Evolutionary conservation across 2,113 vertebrate genomes (phyloP).

Genomic region (Cacatua alba): DNA sequence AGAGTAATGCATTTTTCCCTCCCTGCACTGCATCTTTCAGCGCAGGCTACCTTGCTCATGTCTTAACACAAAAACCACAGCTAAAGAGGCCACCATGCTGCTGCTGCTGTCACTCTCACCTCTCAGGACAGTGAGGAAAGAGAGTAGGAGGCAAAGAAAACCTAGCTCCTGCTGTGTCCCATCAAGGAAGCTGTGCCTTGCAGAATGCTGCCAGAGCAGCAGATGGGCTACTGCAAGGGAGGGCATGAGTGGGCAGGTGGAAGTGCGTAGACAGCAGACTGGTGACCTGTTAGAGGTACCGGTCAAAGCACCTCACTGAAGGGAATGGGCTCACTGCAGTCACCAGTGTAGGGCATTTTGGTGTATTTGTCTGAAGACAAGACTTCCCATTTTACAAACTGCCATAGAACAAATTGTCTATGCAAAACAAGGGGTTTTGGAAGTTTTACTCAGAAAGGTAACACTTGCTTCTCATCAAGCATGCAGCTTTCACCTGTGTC

Average conservation of each 20-base stretch:
- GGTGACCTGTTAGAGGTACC: background rate
- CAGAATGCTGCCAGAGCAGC: background rate
- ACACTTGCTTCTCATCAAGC: background rate
- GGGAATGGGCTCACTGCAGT: background rate
- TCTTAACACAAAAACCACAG: background rate
- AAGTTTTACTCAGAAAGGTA: background rate
- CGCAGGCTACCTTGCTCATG: background rate
- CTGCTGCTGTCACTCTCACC: background rate
- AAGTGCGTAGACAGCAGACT: background rate
- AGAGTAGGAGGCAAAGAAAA: background rate
- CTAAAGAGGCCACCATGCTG: background rate
- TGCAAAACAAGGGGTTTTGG: background rate
- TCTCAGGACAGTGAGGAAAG: background rate
- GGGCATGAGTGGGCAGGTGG: rapidly evolving
- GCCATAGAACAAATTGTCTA: background rate
- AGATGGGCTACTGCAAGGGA: background rate
- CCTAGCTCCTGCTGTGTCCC: background rate
- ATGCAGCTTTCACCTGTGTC: background rate
- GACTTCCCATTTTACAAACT: background rate
- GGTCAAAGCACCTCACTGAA: background rate
- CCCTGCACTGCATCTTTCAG: background rate
- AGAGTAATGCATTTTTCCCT: background rate
- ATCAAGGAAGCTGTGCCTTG: background rate
- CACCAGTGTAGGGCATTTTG: background rate
- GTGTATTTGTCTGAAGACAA: background rate